Percentiles rank a stretch among this genome's conserved stretches.
These are phyloP conservation scores for Brachyalestes nurse DNA, from an alignment of 2,797 vertebrate genomes.

Conservation along the genomic window DNA sequence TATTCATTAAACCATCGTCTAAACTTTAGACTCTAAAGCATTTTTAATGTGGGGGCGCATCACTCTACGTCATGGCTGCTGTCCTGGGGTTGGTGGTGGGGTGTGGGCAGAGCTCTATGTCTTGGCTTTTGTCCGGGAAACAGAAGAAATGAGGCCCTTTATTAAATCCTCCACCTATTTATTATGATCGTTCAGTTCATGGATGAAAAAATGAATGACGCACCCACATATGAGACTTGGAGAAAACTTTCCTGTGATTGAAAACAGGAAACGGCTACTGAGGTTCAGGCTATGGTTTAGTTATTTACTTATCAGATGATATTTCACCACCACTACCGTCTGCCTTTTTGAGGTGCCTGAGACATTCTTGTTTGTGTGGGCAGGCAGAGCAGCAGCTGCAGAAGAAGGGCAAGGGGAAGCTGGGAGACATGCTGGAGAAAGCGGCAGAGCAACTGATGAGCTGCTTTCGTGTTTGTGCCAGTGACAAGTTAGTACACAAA, in stretches of 20 bases:
- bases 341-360: neutral
- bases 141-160: no score
- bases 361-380: neutral
- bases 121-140: no score
- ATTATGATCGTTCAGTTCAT: no score
- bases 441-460: conserved; percentile 95
- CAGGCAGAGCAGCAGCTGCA: conserved; percentile 94
- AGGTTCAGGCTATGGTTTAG: neutral
- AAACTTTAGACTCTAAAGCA: no score
- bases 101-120: no score
- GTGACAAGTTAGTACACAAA: conserved; percentile 89
- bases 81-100: no score
- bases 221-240: no score
- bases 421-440: conserved; percentile 95
- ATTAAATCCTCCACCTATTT: no score
- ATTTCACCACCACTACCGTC: neutral
- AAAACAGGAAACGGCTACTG: neutral
- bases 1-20: no score
- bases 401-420: conserved; percentile 91
- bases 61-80: no score
- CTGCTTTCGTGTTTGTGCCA: conserved; percentile 96
- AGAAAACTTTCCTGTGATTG: neutral
- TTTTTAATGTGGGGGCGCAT: no score
- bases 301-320: neutral
- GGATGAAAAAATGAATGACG: no score